Conservation (phyloP, 1,140 invertebrate species). For the Cheumatopsyche charites region DNA sequence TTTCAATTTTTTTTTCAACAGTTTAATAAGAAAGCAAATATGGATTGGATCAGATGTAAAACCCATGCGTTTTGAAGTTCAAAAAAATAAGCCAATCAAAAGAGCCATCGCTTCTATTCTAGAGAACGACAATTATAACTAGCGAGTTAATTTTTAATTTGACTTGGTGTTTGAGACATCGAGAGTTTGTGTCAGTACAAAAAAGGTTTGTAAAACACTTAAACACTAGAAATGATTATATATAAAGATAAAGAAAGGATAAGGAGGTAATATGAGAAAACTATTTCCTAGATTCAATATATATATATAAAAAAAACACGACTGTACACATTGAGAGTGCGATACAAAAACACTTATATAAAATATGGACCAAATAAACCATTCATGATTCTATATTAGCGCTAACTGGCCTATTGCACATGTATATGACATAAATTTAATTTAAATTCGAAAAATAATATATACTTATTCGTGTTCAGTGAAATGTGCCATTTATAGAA, state of each 20-base stretch:
- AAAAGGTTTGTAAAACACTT: constrained; percentile 36
- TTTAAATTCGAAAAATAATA: background rate
- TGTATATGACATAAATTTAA: constrained; percentile 8
- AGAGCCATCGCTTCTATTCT: constrained; percentile 33
- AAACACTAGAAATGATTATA: constrained; percentile 27
- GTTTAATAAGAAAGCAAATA: constrained; percentile 8
- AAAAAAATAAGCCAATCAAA: constrained; percentile 35
- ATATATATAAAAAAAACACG: constrained; percentile 28
- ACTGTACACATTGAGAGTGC: constrained; percentile 47
- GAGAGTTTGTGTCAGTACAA: constrained; percentile 30
- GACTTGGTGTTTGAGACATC: constrained; percentile 20
- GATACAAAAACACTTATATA: constrained; percentile 43
- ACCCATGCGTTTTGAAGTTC: constrained; percentile 37
- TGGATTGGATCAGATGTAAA: constrained; percentile 18
- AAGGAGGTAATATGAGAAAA: constrained; percentile 18
- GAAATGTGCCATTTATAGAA: constrained; percentile 5
- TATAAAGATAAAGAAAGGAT: constrained; percentile 32
- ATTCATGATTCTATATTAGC: constrained; percentile 41
- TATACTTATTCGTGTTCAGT: background rate
- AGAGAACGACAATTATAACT: constrained; percentile 25
- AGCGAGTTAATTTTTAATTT: constrained; percentile 27
- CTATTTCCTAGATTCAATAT: constrained; percentile 2
- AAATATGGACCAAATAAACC: constrained; percentile 43
- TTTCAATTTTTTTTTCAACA: background rate
- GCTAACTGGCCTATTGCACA: constrained; percentile 41